Conservation (phyloP, 2,888 invertebrate genomes). For the Morinoia aosen region DNA sequence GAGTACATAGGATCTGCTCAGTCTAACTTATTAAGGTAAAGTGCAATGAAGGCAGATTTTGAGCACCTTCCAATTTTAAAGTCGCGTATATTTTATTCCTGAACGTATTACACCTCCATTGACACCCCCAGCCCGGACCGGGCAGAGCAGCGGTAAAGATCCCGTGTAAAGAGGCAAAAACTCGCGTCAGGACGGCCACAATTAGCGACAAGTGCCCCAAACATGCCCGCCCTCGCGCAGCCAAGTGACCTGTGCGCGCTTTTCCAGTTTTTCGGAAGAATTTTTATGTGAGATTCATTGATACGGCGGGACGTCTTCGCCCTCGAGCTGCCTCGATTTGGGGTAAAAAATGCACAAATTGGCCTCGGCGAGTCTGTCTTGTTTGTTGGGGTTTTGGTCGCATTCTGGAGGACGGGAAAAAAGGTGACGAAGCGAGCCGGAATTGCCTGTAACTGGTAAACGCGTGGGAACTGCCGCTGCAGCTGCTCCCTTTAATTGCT, state of each 20-base stretch:
- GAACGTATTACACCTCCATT: no score
- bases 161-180: conserved; percentile 23
- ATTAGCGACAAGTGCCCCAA: conserved; percentile 43
- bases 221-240: neutral
- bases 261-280: conserved; percentile 53
- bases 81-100: no score
- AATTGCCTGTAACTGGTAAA: conserved; percentile 39
- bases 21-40: no score
- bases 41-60: no score
- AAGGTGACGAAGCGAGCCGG: neutral
- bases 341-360: conserved; percentile 24
- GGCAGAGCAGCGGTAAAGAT: neutral
- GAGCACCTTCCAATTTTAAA: no score
- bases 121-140: neutral
- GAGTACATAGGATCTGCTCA: no score
- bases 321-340: neutral
- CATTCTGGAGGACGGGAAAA: conserved; percentile 11
- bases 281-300: conserved; percentile 49
- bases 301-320: conserved; percentile 32
- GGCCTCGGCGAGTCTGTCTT: neutral
- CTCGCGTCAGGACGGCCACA: neutral
- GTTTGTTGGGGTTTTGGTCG: conserved; percentile 17
- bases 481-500: conserved; percentile 32
- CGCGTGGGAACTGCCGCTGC: conserved; percentile 25
- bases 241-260: neutral